A percentile compares a stretch with the other conserved stretches of the same genome.
phyloP scores from a whole-genome alignment of 2,888 invertebrate genomes.

The Cyaniris semiargus region DNA sequence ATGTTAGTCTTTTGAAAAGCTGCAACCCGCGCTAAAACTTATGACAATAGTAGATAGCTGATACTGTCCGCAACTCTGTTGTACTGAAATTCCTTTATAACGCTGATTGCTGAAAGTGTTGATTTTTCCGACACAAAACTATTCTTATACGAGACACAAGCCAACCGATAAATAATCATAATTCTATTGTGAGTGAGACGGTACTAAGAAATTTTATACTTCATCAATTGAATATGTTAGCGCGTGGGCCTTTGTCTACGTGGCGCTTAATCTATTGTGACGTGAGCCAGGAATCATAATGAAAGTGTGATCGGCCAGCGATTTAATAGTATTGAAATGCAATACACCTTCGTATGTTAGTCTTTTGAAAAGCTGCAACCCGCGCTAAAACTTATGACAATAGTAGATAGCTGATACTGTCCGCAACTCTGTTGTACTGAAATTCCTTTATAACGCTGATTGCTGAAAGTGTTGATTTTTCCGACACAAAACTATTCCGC shows the following conservation, averaged over 20 bases:
- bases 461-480: no score
- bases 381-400: background rate
- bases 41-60: background rate
- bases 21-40: no score
- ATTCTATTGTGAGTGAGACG: constrained; percentile 81
- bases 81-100: no score
- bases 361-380: background rate
- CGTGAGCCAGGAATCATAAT: background rate
- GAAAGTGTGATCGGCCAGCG: background rate
- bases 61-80: no score
- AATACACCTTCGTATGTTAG: background rate
- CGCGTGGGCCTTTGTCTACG: constrained; percentile 76
- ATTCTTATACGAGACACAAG: constrained; percentile 82
- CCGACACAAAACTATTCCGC: no score
- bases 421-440: no score
- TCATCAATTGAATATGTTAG: constrained; percentile 81
- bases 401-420: no score
- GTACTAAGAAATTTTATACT: constrained; percentile 81
- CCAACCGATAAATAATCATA: constrained; percentile 81
- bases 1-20: background rate
- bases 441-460: no score
- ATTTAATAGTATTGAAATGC: background rate
- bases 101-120: no score
- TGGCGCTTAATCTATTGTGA: constrained; percentile 14
- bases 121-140: no score